phyloP scores from a whole-genome alignment of 2,888 invertebrate species.

The Cotesia congregata region DNA sequence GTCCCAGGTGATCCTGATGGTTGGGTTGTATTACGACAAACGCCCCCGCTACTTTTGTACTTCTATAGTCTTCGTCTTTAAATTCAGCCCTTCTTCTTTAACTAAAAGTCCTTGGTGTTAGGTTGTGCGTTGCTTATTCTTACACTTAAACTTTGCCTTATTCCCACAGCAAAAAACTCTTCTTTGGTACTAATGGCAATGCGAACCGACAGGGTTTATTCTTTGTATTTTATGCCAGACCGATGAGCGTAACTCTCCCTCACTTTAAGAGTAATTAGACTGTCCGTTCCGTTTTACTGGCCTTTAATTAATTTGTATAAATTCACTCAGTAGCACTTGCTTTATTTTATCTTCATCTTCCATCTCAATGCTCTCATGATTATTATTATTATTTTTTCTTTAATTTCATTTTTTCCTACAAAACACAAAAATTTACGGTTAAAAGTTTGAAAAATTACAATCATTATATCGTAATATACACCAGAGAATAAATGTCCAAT shows the following conservation, averaged over 20 bases:
- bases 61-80: neutral
- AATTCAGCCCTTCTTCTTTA: neutral
- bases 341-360: neutral
- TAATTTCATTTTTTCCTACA: neutral
- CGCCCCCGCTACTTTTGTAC: neutral
- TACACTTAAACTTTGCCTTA: constrained; percentile 21
- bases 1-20: neutral
- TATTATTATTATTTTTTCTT: neutral
- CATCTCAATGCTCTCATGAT: neutral
- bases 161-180: neutral
- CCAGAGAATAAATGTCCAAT: no score
- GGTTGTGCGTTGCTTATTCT: neutral
- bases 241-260: constrained; percentile 31
- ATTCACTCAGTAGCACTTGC: neutral
- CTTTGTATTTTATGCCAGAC: constrained; percentile 26
- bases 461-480: no score
- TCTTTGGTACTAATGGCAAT: constrained; percentile 16
- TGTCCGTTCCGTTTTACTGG: constrained; percentile 55
- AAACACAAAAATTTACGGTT: no score
- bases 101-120: neutral
- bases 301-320: constrained; percentile 60
- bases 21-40: neutral
- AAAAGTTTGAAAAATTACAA: no score
- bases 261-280: constrained; percentile 56
- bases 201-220: constrained; percentile 33